Base-by-base conservation (phyloP, 2,113 vertebrate species). In the Sitta europaea region DNA sequence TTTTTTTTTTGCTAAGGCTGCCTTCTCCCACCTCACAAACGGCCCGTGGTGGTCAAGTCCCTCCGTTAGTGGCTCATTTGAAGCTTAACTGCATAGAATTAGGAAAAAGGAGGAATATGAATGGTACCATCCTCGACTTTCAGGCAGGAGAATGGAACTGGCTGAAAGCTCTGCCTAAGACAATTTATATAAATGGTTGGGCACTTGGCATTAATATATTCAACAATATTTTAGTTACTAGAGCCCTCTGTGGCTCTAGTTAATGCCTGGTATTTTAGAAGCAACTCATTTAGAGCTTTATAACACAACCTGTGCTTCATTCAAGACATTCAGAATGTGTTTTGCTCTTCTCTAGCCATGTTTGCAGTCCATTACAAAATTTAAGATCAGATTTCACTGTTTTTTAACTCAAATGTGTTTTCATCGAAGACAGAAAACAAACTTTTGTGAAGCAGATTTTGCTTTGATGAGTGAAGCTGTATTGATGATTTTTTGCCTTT, bases 31-130 rank as follows among this genome's bases (percentile, higher is more conserved):
- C 95, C 94, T 94, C 77, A 73, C 94, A 86, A 94, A 96, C 74
- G 66, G 89, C 92, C 92, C 53, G 6, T 95, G 94, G 77, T 97
- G 95, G 92, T 94, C 93, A 96, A 96, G 95, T 97, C 91, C 70
- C 93, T 94, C 86, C 0, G 36, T 94, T 91, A 95, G 66, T 92
- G 67, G 84, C 91, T 96, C 50, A 57, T 97, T 98, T 98, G 96
- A 98, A 98, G 82, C 90, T 90, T 95, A 89, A 97, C 97, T 97
- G 89, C 96, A 95, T 88, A 96, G 90, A 97, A 96, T 97, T 95
- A 97, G 93, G 96, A 83, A 96, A 81, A 94, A 89, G 82, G 84
- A 96, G 83, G 94, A 97, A 96, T 95, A 70, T 71, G 86, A 68
- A 82, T 92, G 92, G 96, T 96, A 82, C 96, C 94, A 0, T 92